A percentile compares a stretch with the other conserved stretches of the same genome.
These are phyloP conservation scores for Darevskia nairensis DNA, from an alignment of 2,797 vertebrate genomes.

Conservation along the genomic window DNA sequence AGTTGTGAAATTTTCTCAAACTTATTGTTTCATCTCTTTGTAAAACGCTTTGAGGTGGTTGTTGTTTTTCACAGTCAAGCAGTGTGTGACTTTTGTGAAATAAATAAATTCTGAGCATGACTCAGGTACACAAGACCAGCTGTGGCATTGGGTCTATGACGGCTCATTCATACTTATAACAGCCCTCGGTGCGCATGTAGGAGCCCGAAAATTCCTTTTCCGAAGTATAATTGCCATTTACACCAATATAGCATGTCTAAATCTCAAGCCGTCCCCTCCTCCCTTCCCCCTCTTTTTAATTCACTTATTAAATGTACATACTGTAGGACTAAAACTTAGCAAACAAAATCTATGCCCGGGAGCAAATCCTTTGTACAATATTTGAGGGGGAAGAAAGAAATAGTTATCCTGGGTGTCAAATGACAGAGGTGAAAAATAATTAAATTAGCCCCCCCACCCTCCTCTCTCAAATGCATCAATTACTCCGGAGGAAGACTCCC, in stretches of 20 bases:
- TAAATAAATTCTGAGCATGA: no score
- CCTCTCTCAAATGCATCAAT: constrained; percentile 17
- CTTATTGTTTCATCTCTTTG: background rate
- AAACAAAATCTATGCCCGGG: constrained; percentile 44
- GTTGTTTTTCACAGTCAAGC: background rate
- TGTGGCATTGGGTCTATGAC: background rate
- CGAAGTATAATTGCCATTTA: constrained; percentile 61
- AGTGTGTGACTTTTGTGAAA: no score
- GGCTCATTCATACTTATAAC: background rate
- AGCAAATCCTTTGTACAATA: constrained; percentile 50
- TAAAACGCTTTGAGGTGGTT: no score
- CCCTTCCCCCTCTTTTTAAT: background rate
- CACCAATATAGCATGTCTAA: constrained; percentile 35
- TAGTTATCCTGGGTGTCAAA: constrained; percentile 39
- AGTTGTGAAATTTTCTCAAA: no score
- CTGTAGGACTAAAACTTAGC: constrained; percentile 21
- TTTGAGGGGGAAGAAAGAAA: constrained; percentile 45
- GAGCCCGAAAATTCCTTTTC: constrained; percentile 53
- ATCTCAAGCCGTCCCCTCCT: constrained; percentile 41
- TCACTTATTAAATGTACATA: constrained; percentile 56
- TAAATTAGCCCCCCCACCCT: background rate
- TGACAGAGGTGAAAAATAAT: constrained; percentile 32
- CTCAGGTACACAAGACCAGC: no score
- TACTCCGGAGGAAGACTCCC: constrained; percentile 17
- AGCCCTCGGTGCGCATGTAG: background rate